Percentiles rank a stretch among this genome's conserved stretches.
Conservation (phyloP, 2,888 invertebrate species). For the Therioaphis trifolii region DNA sequence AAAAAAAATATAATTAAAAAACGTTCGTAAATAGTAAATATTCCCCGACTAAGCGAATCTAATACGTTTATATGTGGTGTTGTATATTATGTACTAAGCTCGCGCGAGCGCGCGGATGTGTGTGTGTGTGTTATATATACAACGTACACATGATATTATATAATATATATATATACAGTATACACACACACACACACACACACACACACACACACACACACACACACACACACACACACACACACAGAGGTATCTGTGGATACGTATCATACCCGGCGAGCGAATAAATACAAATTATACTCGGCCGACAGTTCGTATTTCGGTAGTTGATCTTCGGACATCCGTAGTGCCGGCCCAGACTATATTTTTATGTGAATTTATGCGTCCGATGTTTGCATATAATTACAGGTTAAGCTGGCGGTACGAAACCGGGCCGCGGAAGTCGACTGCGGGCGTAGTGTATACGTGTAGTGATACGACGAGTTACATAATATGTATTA, state of each 20-base stretch:
- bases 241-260: too few species aligned
- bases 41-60: not conserved
- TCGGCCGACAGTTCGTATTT: slow-evolving; percentile 32
- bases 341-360: slow-evolving; percentile 1
- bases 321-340: slow-evolving; percentile 37
- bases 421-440: slow-evolving; percentile 12
- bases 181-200: too few species aligned
- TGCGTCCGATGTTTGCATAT: slow-evolving; percentile 38
- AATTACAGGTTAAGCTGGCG: slow-evolving; percentile 23
- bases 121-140: too few species aligned
- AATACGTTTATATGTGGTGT: not conserved
- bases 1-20: not conserved
- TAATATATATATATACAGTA: too few species aligned
- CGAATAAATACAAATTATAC: not conserved
- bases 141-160: too few species aligned
- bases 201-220: too few species aligned
- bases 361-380: slow-evolving; percentile 39
- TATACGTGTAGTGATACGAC: not conserved
- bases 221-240: too few species aligned
- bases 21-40: not conserved
- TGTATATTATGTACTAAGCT: not conserved
- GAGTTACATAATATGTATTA: too few species aligned
- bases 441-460: slow-evolving; percentile 18
- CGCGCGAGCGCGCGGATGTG: too few species aligned
- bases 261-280: not conserved